Conservation (phyloP, 2,113 vertebrate genomes). For the Sylvia atricapilla region DNA sequence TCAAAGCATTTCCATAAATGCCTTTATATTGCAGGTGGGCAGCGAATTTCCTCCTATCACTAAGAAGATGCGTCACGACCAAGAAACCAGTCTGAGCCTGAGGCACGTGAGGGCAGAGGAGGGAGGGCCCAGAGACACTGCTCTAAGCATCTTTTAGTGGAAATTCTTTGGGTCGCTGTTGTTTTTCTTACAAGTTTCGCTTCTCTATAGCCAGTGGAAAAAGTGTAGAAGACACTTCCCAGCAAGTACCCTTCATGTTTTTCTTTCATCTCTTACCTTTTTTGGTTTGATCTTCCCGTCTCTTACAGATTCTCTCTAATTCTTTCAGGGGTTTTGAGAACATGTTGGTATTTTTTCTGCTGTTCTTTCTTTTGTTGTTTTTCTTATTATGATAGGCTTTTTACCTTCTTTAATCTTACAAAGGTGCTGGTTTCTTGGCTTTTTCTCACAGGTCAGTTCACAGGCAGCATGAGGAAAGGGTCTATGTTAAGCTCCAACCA, state of each 20-base stretch:
- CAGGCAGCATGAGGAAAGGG: neutral
- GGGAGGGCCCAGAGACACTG: slow-evolving; percentile 17
- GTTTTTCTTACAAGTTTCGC: slow-evolving; percentile 70
- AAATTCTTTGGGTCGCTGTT: slow-evolving; percentile 63
- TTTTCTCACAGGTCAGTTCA: neutral
- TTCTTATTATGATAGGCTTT: neutral
- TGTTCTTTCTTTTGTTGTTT: neutral
- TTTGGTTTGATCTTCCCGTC: slow-evolving; percentile 60
- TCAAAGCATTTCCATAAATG: neutral
- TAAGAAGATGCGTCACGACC: slow-evolving; percentile 31
- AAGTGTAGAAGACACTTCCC: slow-evolving; percentile 75
- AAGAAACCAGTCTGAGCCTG: neutral
- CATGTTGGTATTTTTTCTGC: neutral
- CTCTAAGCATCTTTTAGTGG: slow-evolving; percentile 66
- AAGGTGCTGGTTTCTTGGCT: neutral
- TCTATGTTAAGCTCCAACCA: neutral
- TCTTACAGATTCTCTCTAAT: slow-evolving; percentile 5
- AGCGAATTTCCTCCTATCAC: slow-evolving; percentile 31
- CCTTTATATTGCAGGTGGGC: slow-evolving; percentile 54
- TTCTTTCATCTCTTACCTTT: slow-evolving; percentile 67
- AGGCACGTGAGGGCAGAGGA: slow-evolving; percentile 41
- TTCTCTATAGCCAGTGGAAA: slow-evolving; percentile 73
- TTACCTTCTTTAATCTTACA: neutral
- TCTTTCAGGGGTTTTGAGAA: slow-evolving; percentile 41
- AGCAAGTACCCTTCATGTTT: slow-evolving; percentile 68